phyloP scores from a whole-genome alignment of 1,140 invertebrate species.

The Tetraneura akinire region DNA sequence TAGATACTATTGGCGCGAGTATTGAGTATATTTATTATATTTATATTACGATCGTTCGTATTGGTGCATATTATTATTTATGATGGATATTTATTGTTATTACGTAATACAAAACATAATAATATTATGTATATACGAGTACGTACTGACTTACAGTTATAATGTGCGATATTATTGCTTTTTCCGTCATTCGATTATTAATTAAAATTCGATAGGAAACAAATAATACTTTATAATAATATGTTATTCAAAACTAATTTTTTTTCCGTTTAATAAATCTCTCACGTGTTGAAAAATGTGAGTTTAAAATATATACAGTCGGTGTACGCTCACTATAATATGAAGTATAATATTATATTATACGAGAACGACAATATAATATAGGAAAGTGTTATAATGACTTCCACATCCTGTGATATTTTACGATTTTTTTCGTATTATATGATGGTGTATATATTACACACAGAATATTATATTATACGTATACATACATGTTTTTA shows the following conservation, averaged over 20 bases:
- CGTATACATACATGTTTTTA: too few species aligned
- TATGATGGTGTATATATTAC: not conserved
- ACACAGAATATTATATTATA: too few species aligned
- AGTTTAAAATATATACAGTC: too few species aligned
- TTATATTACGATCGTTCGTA: not conserved
- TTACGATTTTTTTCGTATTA: not conserved
- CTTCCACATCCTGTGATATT: constrained; percentile 25
- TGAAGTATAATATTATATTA: not conserved
- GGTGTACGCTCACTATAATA: not conserved
- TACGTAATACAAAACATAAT: not conserved
- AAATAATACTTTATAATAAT: too few species aligned
- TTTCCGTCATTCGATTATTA: constrained; percentile 10
- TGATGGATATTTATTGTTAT: not conserved
- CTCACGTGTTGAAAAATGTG: too few species aligned
- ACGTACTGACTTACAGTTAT: too few species aligned
- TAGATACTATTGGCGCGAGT: too few species aligned
- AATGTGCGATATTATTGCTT: too few species aligned
- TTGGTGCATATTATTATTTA: not conserved
- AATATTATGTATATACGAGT: too few species aligned
- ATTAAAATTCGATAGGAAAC: not conserved
- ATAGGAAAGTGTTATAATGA: constrained; percentile 14
- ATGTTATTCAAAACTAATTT: too few species aligned
- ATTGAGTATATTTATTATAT: too few species aligned
- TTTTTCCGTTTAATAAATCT: too few species aligned
- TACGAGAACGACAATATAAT: not conserved